Base-by-base conservation (phyloP, 92 coral and sea anemone genomes). In the Metridium senile region DNA sequence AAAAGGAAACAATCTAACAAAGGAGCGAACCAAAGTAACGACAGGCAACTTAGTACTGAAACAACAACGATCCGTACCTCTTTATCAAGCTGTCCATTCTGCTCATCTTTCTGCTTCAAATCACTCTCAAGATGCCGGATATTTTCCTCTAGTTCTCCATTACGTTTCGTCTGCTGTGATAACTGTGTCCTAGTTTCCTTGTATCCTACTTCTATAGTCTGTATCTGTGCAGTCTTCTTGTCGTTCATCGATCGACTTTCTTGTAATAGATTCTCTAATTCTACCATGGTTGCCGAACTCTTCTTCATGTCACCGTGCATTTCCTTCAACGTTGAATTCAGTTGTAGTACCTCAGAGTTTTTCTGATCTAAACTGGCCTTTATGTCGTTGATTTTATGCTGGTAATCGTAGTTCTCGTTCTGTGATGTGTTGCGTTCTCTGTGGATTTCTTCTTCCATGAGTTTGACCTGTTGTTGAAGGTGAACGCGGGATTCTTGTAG, bases 241-340 rank as follows among this genome's bases (percentile, higher is more conserved):
- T 93, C 99, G 53, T 86, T 83, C 79, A 84, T 90, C 28, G 92
- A 80, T 39, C 99, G 78, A 46, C 91, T 85, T 20, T 92, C 93
- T n/a, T 92, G 97, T 31, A 96, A 65, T n/a, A 96, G 86, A 67
- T 96, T 96, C 64, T 96, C 97, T 26, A 96, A 73, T 80, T 92
- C 99, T 8, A 96, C 91, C 45, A 96, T 87, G 35, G 86, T 89
- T 10, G 93, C 84, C 23, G 99, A 92, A 52, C 96, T 96, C 35
- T 85, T 88, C 32, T 96, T 96, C 93, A 96, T 92, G 68, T 96
- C 99, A 54, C 83, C 82, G 80, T 96, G 99, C 58, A 96, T 97
- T 23, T 85, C 99, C 33, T 91, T 80, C 25, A 96, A 68, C n/a
- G 97, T 92, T 8, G 86, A 58, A 67, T 72, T 96, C 9, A 96